phyloP scores from a whole-genome alignment of 2,113 vertebrate species.

The Trinectes maculatus region DNA sequence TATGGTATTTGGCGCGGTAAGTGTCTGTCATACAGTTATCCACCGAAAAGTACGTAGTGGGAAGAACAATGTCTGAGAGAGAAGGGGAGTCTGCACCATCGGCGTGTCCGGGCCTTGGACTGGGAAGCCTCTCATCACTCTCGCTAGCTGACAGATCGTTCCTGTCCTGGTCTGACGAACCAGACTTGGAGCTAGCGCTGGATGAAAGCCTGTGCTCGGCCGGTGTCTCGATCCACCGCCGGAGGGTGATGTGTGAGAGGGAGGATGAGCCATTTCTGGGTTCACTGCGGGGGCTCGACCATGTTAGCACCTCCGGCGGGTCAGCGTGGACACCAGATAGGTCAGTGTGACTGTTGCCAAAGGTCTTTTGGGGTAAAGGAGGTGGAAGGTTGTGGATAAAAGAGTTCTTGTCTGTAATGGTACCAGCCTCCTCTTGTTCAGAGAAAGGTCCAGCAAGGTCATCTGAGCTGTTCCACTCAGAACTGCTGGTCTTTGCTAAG shows the following conservation, averaged over 20 bases:
- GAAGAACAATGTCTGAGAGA: slow-evolving; percentile 74
- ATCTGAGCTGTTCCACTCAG: slow-evolving; percentile 82
- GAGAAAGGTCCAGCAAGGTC: slow-evolving; percentile 72
- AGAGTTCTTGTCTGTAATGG: slow-evolving; percentile 1
- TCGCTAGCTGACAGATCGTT: slow-evolving; percentile 79
- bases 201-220: slow-evolving; percentile 70
- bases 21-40: slow-evolving; percentile 98
- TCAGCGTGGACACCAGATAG: slow-evolving; percentile 28
- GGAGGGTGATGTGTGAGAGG: slow-evolving; percentile 43
- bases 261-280: slow-evolving; percentile 47
- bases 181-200: slow-evolving; percentile 78
- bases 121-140: slow-evolving; percentile 69
- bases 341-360: slow-evolving; percentile 44
- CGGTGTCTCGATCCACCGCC: slow-evolving; percentile 71
- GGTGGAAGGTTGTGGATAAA: slow-evolving; percentile 66
- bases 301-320: slow-evolving; percentile 24
- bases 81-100: slow-evolving; percentile 39
- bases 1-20: slow-evolving; percentile 93
- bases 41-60: slow-evolving; percentile 95
- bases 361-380: slow-evolving; percentile 88
- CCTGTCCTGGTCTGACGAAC: slow-evolving; percentile 79
- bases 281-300: slow-evolving; percentile 31
- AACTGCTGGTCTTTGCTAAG: slow-evolving; percentile 77
- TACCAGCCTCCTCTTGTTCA: slow-evolving; percentile 70
- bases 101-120: slow-evolving; percentile 37